Percentiles rank a stretch among this genome's conserved stretches.
phyloP scores from a whole-genome alignment of 1,140 invertebrate species.

The silkworm (Bombyx mori) region ASM3026992v2 NC_085130.1:11289501-11290000 shows the following conservation, averaged over 20 bases:
- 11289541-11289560: constrained; percentile 16
- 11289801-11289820: too few species aligned
- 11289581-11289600: constrained; percentile 22
- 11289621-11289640: neutral
- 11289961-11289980: too few species aligned
- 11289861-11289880: too few species aligned
- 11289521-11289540: constrained; percentile 6
- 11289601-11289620: neutral
- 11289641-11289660: neutral
- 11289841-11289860: too few species aligned
- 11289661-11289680: neutral
- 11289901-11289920: too few species aligned
- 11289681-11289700: neutral
- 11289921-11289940: too few species aligned
- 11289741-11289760: neutral
- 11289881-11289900: too few species aligned
- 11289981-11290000: too few species aligned
- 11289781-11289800: neutral
- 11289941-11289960: too few species aligned
- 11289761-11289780: neutral
- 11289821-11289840: too few species aligned
- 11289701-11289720: neutral
- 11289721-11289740: neutral
- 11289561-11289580: constrained; percentile 7
- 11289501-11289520: constrained; percentile 1